Evolutionary conservation across 2,797 vertebrate species (phyloP).

Genomic region (Neoniphon sammara): DNA sequence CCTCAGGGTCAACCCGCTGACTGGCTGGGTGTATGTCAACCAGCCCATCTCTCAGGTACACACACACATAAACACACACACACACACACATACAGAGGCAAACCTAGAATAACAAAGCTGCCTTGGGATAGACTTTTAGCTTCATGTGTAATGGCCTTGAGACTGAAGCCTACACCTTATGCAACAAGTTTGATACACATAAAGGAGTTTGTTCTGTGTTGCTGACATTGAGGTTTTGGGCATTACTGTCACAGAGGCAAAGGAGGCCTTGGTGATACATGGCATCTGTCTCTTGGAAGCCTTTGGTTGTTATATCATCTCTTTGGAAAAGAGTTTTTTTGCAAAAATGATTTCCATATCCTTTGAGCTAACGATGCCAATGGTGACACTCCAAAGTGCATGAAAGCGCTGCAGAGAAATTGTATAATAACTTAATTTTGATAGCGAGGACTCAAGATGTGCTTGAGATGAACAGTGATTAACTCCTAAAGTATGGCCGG

Average conservation of each 20-base stretch:
- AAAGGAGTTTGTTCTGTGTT: background rate
- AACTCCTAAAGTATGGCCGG: background rate
- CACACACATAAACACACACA: background rate
- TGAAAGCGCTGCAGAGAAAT: background rate
- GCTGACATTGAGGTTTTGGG: background rate
- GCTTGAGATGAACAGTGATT: background rate
- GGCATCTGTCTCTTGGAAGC: background rate
- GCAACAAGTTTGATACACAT: background rate
- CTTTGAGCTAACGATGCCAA: background rate
- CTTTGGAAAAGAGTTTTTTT: background rate
- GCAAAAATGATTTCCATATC: background rate
- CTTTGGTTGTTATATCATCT: background rate
- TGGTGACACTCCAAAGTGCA: background rate
- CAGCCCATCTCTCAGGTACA: constrained; percentile 89
- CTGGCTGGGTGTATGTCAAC: constrained; percentile 91
- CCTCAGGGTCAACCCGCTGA: constrained; percentile 88
- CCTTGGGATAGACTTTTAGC: too few species aligned
- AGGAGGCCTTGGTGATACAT: background rate
- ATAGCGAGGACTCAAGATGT: background rate
- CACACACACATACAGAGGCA: constrained; percentile 14
- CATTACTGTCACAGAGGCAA: background rate
- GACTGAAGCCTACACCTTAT: too few species aligned
- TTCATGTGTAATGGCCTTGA: too few species aligned
- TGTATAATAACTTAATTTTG: background rate
- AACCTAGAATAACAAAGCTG: background rate